Evolutionary conservation across 2,113 vertebrate species (phyloP).

Genomic region (Petromus typicus): DNA sequence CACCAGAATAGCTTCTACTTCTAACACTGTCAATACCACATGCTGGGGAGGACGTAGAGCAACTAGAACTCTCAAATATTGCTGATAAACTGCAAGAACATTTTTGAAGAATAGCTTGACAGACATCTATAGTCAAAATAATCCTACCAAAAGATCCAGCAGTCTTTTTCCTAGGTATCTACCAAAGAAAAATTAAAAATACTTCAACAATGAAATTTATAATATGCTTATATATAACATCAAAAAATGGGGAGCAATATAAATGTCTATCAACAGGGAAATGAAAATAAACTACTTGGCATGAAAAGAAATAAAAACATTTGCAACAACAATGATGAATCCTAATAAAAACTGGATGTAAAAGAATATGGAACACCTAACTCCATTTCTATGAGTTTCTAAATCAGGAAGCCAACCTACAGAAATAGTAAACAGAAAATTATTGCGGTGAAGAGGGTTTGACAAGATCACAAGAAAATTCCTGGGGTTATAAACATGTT

Average conservation of each 20-base stretch:
- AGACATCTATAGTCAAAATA: background rate
- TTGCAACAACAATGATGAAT: background rate
- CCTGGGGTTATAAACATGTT: background rate
- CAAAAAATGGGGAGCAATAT: background rate
- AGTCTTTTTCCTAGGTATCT: background rate
- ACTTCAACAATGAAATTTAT: background rate
- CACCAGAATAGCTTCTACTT: background rate
- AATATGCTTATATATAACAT: background rate
- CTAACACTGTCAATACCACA: background rate
- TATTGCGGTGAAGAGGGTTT: background rate
- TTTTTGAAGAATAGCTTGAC: background rate
- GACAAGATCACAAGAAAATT: background rate
- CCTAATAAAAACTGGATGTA: background rate
- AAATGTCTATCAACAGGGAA: background rate
- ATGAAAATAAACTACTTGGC: background rate
- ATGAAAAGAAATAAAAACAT: background rate
- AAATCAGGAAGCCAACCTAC: background rate
- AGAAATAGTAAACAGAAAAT: background rate
- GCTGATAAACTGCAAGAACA: background rate
- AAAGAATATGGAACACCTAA: background rate
- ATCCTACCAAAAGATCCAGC: background rate
- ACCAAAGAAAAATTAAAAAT: background rate
- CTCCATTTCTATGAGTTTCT: background rate
- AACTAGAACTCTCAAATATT: background rate
- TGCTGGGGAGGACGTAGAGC: background rate